Evolutionary conservation across 2,113 vertebrate genomes (phyloP).

Genomic region (Tachysurus vachellii): DNA sequence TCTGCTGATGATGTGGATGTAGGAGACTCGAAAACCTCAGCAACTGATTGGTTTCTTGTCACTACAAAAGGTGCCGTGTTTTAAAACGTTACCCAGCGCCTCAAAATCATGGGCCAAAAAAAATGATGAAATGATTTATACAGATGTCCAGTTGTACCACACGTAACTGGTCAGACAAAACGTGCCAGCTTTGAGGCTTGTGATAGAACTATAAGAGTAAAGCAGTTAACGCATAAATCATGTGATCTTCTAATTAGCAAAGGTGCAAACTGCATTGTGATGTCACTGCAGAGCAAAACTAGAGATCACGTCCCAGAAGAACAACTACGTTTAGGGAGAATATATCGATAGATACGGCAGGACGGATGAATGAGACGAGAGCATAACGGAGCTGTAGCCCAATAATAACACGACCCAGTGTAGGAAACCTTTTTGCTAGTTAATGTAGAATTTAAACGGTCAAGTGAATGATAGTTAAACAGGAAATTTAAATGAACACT

Average conservation of each 20-base stretch:
- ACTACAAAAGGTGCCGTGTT: neutral
- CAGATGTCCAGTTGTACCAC: neutral
- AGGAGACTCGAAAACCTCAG: too few species aligned
- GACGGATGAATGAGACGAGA: neutral
- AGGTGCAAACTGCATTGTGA: neutral
- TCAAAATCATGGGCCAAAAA: neutral
- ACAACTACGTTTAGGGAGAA: neutral
- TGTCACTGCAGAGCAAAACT: neutral
- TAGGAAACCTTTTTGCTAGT: neutral
- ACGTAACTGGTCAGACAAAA: neutral
- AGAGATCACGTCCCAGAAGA: neutral
- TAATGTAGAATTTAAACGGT: neutral
- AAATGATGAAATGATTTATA: neutral
- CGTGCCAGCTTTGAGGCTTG: neutral
- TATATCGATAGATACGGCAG: neutral
- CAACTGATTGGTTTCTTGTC: too few species aligned
- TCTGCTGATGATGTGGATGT: neutral
- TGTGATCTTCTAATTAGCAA: neutral
- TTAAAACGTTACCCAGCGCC: neutral
- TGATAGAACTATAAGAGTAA: neutral
- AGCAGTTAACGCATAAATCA: neutral
- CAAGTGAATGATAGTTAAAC: neutral
- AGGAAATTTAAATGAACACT: neutral
- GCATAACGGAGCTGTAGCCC: neutral
- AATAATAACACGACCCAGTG: neutral